Evolutionary conservation across 64 coral and sea anemone species (phyloP).

Genomic region (Anthopleura sola): DNA sequence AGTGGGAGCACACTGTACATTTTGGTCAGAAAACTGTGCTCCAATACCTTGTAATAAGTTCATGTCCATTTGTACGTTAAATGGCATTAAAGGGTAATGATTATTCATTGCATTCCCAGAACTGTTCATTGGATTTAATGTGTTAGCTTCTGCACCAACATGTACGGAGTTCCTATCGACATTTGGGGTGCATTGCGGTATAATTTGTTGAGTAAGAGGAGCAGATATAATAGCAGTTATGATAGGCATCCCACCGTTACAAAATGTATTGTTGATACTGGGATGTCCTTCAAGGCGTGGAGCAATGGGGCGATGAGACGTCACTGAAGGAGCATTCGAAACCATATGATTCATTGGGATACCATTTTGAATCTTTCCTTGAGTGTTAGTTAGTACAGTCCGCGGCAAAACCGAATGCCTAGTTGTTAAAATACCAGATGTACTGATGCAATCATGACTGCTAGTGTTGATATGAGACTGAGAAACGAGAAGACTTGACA

Average conservation of each 20-base stretch:
- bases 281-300: not conserved
- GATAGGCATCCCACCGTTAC: slow-evolving; percentile 4
- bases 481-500: not conserved
- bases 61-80: not conserved
- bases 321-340: not conserved
- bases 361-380: not conserved
- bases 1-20: not conserved
- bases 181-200: not conserved
- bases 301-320: not conserved
- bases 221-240: slow-evolving; percentile 18
- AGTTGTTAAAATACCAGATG: not conserved
- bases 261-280: not conserved
- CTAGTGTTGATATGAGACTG: not conserved
- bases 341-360: not conserved
- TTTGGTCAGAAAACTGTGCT: not conserved
- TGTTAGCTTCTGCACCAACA: not conserved
- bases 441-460: not conserved
- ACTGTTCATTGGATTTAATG: not conserved
- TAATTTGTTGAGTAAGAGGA: slow-evolving; percentile 15
- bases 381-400: not conserved
- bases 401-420: not conserved
- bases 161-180: not conserved
- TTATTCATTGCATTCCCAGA: not conserved
- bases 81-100: not conserved
- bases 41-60: not conserved